A percentile compares a stretch with the other conserved stretches of the same genome.
These are phyloP conservation scores for Patella depressa DNA, from an alignment of 2,888 invertebrate species.

Conservation along the genomic window DNA sequence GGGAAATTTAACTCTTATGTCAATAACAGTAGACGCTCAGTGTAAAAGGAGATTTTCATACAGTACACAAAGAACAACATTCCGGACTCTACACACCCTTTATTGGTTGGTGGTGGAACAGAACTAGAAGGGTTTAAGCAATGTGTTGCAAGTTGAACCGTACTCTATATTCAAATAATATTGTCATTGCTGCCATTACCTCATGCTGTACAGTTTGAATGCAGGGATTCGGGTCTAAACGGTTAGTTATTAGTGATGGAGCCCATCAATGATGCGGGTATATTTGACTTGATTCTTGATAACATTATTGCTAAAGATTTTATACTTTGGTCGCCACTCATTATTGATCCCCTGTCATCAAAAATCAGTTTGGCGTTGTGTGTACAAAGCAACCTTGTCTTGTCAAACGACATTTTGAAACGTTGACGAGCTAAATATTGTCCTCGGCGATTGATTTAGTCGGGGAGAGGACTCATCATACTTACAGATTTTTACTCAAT, in stretches of 20 bases:
- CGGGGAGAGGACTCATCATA: neutral
- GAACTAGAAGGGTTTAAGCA: too few relatives aligned
- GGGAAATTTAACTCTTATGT: conserved; percentile 3
- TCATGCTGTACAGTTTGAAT: too few relatives aligned
- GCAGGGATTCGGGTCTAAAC: too few relatives aligned
- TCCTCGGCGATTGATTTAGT: neutral
- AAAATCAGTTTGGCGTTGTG: conserved; percentile 7
- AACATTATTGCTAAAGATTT: too few relatives aligned
- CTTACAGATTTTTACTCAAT: conserved; percentile 5
- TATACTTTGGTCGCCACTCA: neutral
- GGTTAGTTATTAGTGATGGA: too few relatives aligned
- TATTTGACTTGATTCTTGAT: too few relatives aligned
- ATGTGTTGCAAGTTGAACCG: too few relatives aligned
- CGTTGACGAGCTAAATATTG: conserved; percentile 7
- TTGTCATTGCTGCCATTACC: too few relatives aligned
- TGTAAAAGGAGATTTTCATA: neutral
- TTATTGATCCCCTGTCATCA: conserved; percentile 4
- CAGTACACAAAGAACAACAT: neutral
- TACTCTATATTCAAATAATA: too few relatives aligned
- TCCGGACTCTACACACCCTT: too few relatives aligned
- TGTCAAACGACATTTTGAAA: conserved; percentile 8
- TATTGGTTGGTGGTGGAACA: too few relatives aligned
- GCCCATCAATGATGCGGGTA: too few relatives aligned
- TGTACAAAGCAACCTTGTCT: neutral
- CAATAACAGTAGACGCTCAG: conserved; percentile 1